Evolutionary conservation across 2,113 vertebrate species (phyloP), one percentile per base, ranked within the genome.

Genomic region (Myrmophylax atrothorax): DNA sequence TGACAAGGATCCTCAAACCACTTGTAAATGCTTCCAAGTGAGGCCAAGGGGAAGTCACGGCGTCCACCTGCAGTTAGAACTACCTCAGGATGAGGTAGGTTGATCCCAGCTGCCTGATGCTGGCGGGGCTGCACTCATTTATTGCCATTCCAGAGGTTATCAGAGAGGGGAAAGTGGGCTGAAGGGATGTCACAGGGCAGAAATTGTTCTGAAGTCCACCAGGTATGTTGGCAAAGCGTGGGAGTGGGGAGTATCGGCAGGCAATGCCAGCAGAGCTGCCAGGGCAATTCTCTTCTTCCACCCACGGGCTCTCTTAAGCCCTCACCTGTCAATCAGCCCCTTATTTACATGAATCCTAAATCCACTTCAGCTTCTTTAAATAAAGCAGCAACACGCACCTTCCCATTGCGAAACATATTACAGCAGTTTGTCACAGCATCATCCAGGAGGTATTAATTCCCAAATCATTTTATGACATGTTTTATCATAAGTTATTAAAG

Each of bases 401-500:
- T 87, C 76, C 95, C 17, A 47, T 82, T 82, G 94, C 9, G 46
- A 91, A 93, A 86, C 83, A 79, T 91, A 95, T 95, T 94, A 95
- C 18, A 75, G 89, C 90, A 62, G 60, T 97, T 96, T 95, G 95
- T 96, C 96, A 95, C 74, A 28, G 62, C 90, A 93, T 92, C 96
- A 88, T 94, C 84, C 91, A 79, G 90, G 14, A 93, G 85, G 90
- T 84, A 95, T 94, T 97, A 95, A 97, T 97, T 95, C 95, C 95
- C 93, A 93, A 63, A 95, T 92, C 93, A 92, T 88, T 96, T 92
- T 80, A 93, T 94, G 95, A 92, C 95, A 97, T 95, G 94, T 97
- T 97, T 96, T 97, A 96, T 95, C 88, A 89, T 91, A 92, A 81
- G 77, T 96, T 96, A 97, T 97, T 97, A 95, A 95, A 90, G 93